Conservation (phyloP, 2,888 invertebrate genomes). For the Sarcophaga variegata region DNA sequence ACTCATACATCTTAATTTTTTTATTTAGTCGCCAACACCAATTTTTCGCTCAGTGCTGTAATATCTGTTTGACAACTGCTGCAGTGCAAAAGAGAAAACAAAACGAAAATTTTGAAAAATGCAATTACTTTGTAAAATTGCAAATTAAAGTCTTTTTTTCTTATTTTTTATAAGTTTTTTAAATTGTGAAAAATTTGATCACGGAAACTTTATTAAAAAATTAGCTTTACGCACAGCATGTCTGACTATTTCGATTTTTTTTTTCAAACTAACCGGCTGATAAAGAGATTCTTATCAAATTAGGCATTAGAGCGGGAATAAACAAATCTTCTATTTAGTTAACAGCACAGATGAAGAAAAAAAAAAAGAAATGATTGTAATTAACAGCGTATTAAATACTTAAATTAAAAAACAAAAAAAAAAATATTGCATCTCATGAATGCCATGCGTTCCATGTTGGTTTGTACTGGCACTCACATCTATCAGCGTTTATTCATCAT, state of each 20-base stretch:
- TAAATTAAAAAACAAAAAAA: slow-evolving; percentile 2
- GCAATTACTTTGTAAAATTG: slow-evolving; percentile 52
- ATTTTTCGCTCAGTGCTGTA: not conserved
- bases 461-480: slow-evolving; percentile 52
- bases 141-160: not conserved
- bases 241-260: slow-evolving; percentile 37
- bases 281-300: slow-evolving; percentile 44
- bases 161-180: not conserved
- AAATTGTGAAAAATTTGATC: slow-evolving; percentile 2
- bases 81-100: not conserved
- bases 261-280: not conserved
- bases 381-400: slow-evolving; percentile 32
- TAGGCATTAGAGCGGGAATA: slow-evolving; percentile 5
- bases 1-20: slow-evolving; percentile 76
- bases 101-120: not conserved
- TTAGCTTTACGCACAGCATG: slow-evolving; percentile 59
- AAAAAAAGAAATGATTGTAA: slow-evolving; percentile 13
- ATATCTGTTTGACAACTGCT: not conserved
- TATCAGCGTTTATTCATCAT: slow-evolving; percentile 70
- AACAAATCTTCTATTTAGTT: slow-evolving; percentile 30
- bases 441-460: slow-evolving; percentile 29
- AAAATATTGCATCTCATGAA: slow-evolving; percentile 16
- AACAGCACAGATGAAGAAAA: not conserved
- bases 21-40: not conserved
- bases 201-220: slow-evolving; percentile 19